Conservation (phyloP, 2,888 invertebrate genomes). For the Geophilus truncorum region DNA sequence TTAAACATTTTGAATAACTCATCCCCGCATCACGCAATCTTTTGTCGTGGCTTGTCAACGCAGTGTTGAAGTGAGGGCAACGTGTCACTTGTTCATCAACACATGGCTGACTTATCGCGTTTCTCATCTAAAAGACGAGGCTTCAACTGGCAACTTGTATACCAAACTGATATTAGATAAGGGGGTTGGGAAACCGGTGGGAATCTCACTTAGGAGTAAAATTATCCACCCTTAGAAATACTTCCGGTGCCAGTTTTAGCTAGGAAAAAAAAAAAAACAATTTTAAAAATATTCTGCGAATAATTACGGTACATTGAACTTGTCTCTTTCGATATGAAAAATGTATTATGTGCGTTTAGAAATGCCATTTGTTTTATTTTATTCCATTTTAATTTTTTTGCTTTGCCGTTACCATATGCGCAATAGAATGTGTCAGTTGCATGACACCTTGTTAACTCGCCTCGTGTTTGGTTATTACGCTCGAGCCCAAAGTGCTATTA, state of each 20-base stretch:
- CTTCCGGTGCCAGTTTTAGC: neutral
- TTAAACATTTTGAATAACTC: neutral
- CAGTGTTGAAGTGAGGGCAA: slow-evolving; percentile 1
- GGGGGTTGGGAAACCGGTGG: neutral
- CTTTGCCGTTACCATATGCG: no score
- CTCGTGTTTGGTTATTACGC: neutral
- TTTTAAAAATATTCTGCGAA: no score
- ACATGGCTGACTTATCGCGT: slow-evolving; percentile 3
- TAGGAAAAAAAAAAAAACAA: neutral
- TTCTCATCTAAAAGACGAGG: neutral
- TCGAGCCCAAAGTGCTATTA: slow-evolving; percentile 3
- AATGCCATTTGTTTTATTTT: no score
- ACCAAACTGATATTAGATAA: slow-evolving; percentile 7
- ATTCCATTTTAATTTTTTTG: no score
- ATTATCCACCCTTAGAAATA: slow-evolving; percentile 23
- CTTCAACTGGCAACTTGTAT: slow-evolving; percentile 8
- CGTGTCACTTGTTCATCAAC: slow-evolving; percentile 21
- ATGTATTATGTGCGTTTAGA: no score
- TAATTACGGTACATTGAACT: no score
- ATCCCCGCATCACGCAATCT: neutral
- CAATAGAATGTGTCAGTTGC: neutral
- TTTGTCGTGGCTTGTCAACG: neutral
- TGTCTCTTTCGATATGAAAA: no score
- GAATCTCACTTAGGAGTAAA: neutral
- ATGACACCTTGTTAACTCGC: slow-evolving; percentile 12